Base-by-base conservation (phyloP, 2,888 invertebrate species). In the Troides oblongomaculatus region DNA sequence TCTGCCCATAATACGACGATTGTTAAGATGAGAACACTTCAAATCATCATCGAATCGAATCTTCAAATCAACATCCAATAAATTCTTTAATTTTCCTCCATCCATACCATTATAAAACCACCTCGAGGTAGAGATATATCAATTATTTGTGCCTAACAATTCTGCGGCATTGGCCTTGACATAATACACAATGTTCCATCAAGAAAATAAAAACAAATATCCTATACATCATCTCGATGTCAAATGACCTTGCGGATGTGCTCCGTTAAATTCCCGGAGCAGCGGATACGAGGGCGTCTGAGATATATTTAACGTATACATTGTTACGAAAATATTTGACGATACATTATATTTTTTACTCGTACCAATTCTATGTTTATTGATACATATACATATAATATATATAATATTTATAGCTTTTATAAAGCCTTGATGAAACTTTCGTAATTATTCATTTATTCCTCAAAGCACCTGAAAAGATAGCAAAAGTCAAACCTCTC, bases 291-390 rank as follows among this genome's bases (percentile, higher is more conserved):
- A 58, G 58, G 63, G 36, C 59, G 59, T 62, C 46, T 30, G 23
- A 23, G 65, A 60, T 62, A 62, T 61, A 62, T 69, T 61, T 62
- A 62, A 57, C 60, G 30, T 21, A 4, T 43, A 63, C 66, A 67
- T 58, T 70, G 70, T 70, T 66, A 57, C 53, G 58, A 53, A 67
- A 62, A 30, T 61, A 66, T 62, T 39, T 43, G 8, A 53, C 53
- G 53, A n/a, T n/a, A n/a, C 53, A 53, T 46, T 46, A 53, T n/a
- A 53, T 53, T 53, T 53, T 53, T 53, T n/a, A 53, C 53, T n/a
- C 53, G 53, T 53, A 53, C 18, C 53, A n/a, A 53, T 53, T n/a
- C 7, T n/a, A 12, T 53, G n/a, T 53, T 53, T 53, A 53, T n/a
- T n/a, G 1, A 2, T 46, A 46, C 12, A 46, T 39, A 10, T 39